phyloP scores from a whole-genome alignment of 2,113 vertebrate genomes.

The Colinus virginianus region DNA sequence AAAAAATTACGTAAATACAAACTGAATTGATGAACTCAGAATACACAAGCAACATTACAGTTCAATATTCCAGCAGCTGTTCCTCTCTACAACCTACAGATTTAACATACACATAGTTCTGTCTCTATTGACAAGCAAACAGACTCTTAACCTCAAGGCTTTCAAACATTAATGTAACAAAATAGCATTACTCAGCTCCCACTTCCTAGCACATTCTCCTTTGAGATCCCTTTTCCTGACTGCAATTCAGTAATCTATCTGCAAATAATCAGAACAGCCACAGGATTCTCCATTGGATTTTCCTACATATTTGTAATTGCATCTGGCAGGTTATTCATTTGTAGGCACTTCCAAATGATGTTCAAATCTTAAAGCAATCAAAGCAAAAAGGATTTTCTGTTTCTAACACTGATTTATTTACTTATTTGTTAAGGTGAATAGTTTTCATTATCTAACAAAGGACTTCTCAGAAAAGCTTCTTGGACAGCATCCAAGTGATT shows the following conservation, averaged over 20 bases:
- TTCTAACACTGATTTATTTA: background rate
- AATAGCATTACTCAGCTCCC: background rate
- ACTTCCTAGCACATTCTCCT: background rate
- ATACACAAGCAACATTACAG: background rate
- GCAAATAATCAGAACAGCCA: background rate
- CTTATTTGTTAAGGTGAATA: background rate
- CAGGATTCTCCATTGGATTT: background rate
- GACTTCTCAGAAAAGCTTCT: background rate
- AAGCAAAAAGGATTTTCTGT: background rate
- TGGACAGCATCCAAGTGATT: background rate
- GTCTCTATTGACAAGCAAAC: background rate
- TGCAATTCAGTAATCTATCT: background rate
- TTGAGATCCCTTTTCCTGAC: background rate
- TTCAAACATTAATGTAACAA: background rate
- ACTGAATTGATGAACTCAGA: background rate
- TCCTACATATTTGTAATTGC: rapidly evolving
- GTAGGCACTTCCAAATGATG: background rate
- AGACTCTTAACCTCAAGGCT: background rate
- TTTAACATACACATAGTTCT: background rate
- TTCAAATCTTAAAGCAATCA: background rate
- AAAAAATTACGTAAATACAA: background rate
- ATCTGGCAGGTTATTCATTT: background rate
- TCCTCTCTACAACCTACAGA: background rate
- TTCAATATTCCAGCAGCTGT: background rate
- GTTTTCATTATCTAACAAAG: background rate